These are phyloP conservation scores for Drosophila vallismaia DNA, from an alignment of 2,888 invertebrate genomes.

Conservation along the genomic window DNA sequence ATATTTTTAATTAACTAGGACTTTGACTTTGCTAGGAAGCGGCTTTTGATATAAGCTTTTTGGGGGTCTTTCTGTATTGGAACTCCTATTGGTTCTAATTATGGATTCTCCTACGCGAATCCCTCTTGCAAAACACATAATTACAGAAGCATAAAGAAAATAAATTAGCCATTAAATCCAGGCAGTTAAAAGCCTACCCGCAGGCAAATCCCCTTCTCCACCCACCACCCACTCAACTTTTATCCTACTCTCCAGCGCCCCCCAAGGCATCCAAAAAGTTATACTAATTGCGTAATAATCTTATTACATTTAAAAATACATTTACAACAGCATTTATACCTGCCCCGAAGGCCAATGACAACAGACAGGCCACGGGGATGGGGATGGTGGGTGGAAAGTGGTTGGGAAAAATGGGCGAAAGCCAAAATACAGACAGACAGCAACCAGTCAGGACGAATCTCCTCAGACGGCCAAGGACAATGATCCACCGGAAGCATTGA, in stretches of 20 bases:
- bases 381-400: background rate
- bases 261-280: conserved; percentile 61
- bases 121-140: conserved; percentile 44
- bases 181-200: conserved; percentile 65
- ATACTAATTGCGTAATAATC: conserved; percentile 78
- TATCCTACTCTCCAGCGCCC: conserved; percentile 12
- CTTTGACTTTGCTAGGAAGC: background rate
- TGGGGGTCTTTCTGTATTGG: background rate
- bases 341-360: conserved; percentile 60
- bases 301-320: conserved; percentile 79
- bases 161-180: conserved; percentile 72
- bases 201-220: conserved; percentile 26
- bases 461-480: conserved; percentile 35
- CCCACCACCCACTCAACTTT: conserved; percentile 15
- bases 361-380: conserved; percentile 14
- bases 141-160: conserved; percentile 47
- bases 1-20: conserved; percentile 56
- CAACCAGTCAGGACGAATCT: conserved; percentile 46
- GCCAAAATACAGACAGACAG: conserved; percentile 26
- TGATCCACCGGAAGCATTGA: conserved; percentile 71
- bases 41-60: background rate
- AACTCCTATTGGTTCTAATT: background rate
- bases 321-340: conserved; percentile 76
- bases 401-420: background rate
- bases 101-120: background rate